These are phyloP conservation scores for Prunella himalayana DNA, from an alignment of 2,113 vertebrate genomes.

Conservation along the genomic window DNA sequence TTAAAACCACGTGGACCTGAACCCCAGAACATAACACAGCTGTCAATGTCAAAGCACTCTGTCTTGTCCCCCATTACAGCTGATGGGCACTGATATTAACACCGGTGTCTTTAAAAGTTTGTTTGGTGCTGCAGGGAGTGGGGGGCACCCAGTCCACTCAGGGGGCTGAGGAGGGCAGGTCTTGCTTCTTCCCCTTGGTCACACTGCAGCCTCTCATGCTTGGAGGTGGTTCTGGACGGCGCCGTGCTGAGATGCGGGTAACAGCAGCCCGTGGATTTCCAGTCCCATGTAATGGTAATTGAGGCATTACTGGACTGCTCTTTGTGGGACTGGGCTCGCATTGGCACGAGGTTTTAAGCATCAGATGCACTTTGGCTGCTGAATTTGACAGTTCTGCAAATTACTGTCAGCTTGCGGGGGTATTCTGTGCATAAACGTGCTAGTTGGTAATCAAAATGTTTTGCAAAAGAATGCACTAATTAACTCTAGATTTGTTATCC, in stretches of 20 bases:
- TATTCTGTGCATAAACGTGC: conserved; percentile 36
- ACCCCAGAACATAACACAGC: not conserved
- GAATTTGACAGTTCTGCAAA: conserved; percentile 60
- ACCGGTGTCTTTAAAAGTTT: not conserved
- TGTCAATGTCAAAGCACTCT: not conserved
- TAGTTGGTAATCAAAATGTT: conserved; percentile 54
- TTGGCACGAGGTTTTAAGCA: not conserved
- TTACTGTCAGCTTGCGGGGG: conserved; percentile 48
- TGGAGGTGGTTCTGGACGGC: not conserved
- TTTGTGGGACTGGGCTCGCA: not conserved
- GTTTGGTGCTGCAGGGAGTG: not conserved
- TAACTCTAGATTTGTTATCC: conserved; percentile 59
- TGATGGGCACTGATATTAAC: too few relatives aligned
- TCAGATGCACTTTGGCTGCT: not conserved
- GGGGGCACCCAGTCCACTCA: rapidly evolving
- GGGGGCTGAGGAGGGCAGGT: not conserved
- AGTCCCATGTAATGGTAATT: not conserved
- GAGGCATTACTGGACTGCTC: not conserved
- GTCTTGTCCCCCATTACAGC: not conserved
- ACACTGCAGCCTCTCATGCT: not conserved
- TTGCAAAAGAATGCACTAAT: conserved; percentile 55
- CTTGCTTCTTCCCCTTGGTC: not conserved
- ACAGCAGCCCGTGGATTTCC: not conserved
- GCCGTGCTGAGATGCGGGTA: not conserved
- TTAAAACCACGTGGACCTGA: not conserved